A percentile compares a stretch with the other conserved stretches of the same genome.
These are phyloP conservation scores for Tenodera sinensis DNA, from an alignment of 2,888 invertebrate genomes.

Conservation along the genomic window DNA sequence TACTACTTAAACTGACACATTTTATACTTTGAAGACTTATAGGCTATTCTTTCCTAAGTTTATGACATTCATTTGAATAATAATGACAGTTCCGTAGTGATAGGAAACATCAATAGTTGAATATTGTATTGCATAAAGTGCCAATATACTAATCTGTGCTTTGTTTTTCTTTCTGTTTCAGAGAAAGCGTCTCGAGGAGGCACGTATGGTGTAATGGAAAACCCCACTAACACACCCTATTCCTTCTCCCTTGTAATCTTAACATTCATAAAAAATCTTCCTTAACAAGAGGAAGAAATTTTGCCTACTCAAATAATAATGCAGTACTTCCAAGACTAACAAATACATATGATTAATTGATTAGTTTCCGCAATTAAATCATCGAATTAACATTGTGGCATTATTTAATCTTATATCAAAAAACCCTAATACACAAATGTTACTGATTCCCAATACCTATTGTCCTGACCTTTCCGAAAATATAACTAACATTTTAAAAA, in stretches of 20 bases:
- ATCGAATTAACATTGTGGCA: too few species aligned
- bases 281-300: not conserved
- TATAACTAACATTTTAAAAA: not conserved
- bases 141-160: not conserved
- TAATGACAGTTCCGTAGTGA: too few species aligned
- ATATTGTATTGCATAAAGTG: not conserved
- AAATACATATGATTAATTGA: not conserved
- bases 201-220: constrained; percentile 51
- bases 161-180: constrained; percentile 54
- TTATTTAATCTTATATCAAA: too few species aligned
- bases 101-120: not conserved
- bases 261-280: not conserved
- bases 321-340: not conserved
- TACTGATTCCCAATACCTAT: too few species aligned
- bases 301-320: not conserved
- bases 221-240: not conserved
- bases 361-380: not conserved
- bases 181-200: constrained; percentile 79
- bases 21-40: too few species aligned
- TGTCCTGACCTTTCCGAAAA: not conserved
- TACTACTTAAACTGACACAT: too few species aligned
- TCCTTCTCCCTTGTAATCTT: not conserved
- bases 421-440: too few species aligned
- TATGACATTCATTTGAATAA: too few species aligned
- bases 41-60: too few species aligned